A percentile compares a stretch with the other conserved stretches of the same genome.
These are phyloP conservation scores for Sericinus montela DNA, from an alignment of 2,888 invertebrate genomes.

Conservation along the genomic window DNA sequence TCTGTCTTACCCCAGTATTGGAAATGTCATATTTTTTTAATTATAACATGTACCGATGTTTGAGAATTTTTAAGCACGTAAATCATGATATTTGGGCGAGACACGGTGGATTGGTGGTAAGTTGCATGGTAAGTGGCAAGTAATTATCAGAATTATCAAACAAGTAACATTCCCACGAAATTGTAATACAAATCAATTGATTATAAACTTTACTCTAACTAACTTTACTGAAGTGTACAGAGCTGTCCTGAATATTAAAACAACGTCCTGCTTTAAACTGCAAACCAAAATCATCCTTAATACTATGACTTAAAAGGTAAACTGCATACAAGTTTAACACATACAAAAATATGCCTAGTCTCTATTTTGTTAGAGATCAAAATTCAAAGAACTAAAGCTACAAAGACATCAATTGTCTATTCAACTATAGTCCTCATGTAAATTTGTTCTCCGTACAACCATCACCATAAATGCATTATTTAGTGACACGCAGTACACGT, in stretches of 20 bases:
- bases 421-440: slow-evolving; percentile 25
- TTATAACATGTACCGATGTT: no score
- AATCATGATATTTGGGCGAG: no score
- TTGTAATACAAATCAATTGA: background rate
- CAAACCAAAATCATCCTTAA: slow-evolving; percentile 5
- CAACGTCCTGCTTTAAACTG: background rate
- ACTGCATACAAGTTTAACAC: background rate
- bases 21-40: no score
- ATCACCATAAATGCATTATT: slow-evolving; percentile 10
- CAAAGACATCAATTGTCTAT: slow-evolving; percentile 21
- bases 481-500: background rate
- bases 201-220: background rate
- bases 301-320: background rate
- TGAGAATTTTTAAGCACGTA: no score
- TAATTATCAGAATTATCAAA: background rate
- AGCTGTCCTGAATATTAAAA: slow-evolving; percentile 8
- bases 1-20: no score
- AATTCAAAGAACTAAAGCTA: background rate
- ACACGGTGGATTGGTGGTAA: no score
- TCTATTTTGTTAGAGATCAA: background rate
- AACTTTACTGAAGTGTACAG: background rate
- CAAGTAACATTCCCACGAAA: slow-evolving; percentile 1
- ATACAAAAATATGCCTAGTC: background rate
- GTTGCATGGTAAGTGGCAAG: no score
- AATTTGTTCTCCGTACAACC: slow-evolving; percentile 21